Evolutionary conservation across 2,113 vertebrate species (phyloP), one percentile per base, ranked within the genome.

Genomic region (Oxyura jamaicensis): DNA sequence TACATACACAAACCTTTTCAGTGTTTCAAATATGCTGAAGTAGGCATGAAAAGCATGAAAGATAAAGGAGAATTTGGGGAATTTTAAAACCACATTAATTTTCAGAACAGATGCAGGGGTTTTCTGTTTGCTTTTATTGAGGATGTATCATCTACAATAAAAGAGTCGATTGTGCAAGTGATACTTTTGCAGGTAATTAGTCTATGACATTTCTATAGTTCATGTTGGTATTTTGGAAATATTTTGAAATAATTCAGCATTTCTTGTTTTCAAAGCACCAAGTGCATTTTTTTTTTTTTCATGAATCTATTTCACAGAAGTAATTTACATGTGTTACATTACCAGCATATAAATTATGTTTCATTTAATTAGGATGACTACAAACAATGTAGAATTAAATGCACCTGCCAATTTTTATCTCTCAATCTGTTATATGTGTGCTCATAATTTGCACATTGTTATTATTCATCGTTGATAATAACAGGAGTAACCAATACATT

Each of bases 151-250:
- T 90, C 84, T 88, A 35, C 42, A 90, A 13, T 74, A 78, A 86
- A 89, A 67, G 63, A 88, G 41, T 39, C 84, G 28, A 74, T 95
- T 78, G 68, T 88, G 62, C 74, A 87, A 87, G 83, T 76, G 13
- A 82, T 26, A 46, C 46, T 90, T 94, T 88, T 93, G 14, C 84
- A 94, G 92, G 92, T 95, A 96, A 95, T 96, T 94, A 95, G 29
- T 36, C 35, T 46, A 50, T 76, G 60, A 62, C 79, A 74, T 78
- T 92, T 68, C 63, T 87, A 42, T 50, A 52, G 19, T 69, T 83
- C 52, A 74, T 71, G 44, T 72, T 74, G 25, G 46, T 92, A 56
- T 90, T 96, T 90, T 83, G 83, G 78, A 96, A 93, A 67, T 74
- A 79, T 73, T 94, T 95, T 76, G 60, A 86, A 96, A 93, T 88